A percentile compares a stretch with the other conserved stretches of the same genome.
These are phyloP conservation scores for Phacellophora camtschatica DNA, from an alignment of 30 jellyfish, hydroid and myxozoan genomes.

Conservation along the genomic window DNA sequence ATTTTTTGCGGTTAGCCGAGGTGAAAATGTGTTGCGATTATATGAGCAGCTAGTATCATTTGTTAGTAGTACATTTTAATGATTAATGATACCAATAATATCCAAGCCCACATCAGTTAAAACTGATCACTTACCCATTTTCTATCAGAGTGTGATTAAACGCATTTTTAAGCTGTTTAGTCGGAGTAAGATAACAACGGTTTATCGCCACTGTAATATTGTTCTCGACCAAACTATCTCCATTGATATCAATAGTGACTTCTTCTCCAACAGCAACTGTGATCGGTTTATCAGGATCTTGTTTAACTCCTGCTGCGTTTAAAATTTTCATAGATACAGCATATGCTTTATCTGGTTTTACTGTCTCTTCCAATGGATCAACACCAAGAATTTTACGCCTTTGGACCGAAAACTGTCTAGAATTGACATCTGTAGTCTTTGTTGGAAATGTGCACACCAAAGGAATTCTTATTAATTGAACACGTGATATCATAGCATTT, in stretches of 20 bases:
- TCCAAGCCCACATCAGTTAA: no score
- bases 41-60: no score
- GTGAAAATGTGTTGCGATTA: no score
- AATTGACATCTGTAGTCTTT: neutral
- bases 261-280: slow-evolving; percentile 34
- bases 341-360: slow-evolving; percentile 23
- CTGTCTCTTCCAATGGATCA: neutral
- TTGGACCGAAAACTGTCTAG: neutral
- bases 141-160: slow-evolving; percentile 15
- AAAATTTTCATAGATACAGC: slow-evolving; percentile 23
- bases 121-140: slow-evolving; percentile 26
- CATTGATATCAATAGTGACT: slow-evolving; percentile 35
- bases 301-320: slow-evolving; percentile 9
- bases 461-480: slow-evolving; percentile 32
- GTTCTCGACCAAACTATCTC: slow-evolving; percentile 17
- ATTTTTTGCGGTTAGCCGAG: no score
- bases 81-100: no score
- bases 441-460: slow-evolving; percentile 33
- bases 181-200: slow-evolving; percentile 55
- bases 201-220: slow-evolving; percentile 17
- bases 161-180: slow-evolving; percentile 12
- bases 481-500: slow-evolving; percentile 56
- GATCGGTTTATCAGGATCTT: slow-evolving; percentile 16
- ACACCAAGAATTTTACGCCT: neutral
- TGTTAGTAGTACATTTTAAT: no score